Evolutionary conservation across 1,140 invertebrate genomes (phyloP), one percentile per base, ranked within the genome.

Genomic region (Bombus consobrinus): DNA sequence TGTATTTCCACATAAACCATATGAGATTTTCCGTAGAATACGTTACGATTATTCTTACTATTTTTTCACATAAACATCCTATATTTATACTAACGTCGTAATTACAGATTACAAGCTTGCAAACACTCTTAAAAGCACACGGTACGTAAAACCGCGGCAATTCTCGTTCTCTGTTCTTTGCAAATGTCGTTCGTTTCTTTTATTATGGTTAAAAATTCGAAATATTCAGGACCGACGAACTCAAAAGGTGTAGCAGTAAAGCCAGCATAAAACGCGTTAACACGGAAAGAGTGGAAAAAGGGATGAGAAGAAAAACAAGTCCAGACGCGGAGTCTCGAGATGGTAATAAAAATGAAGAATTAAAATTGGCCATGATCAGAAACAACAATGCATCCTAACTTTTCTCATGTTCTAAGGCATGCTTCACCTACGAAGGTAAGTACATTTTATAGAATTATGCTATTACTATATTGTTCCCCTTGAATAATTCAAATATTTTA

Each of bases 141-240:
- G 86, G 86, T 76, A 80, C 86, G 53, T 76, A 34, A 83, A 68
- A 79, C 73, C 47, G 18, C 15, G 53, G 47, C 34, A 43, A 69
- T 25, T 57, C 37, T 74, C 25, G 34, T 39, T 28, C 6, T 76
- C 18, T 62, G 13, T 72, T 57, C 12, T 66, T 59, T 18, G 34
- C 28, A 5, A 72, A 53, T 37, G 3, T 82, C 39, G 25, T 25
- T 72, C 53, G 9, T 37, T 53, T 28, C 1, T n/a, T 76, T 75
- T 85, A 86, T 86, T 86, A 71, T 86, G 78, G 37, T 80, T 72
- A 32, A 75, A 71, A 74, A 47, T 41, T 41, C 57, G 25, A 34
- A 80, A 62, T 37, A 8, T 39, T 32, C 64, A 37, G 5, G 37
- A 72, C 41, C 28, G 57, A 32, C 15, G 37, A 34, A 53, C 47